A percentile compares a stretch with the other conserved stretches of the same genome.
These are phyloP conservation scores for Epinephelus moara DNA, from an alignment of 2,113 vertebrate genomes.

Conservation along the genomic window DNA sequence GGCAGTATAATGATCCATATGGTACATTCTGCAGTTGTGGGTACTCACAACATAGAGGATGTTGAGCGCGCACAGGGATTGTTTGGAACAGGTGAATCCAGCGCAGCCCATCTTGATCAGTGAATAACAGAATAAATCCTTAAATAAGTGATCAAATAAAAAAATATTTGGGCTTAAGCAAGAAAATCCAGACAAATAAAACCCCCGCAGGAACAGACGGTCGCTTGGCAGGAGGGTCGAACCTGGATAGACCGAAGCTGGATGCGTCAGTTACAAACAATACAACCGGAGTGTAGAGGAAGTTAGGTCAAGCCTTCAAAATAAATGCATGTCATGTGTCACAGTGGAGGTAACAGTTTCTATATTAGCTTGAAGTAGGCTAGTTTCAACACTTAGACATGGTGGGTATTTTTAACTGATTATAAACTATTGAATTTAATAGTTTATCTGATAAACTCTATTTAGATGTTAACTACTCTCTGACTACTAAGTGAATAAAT, in stretches of 20 bases:
- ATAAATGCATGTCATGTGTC: neutral
- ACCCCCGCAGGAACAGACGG: neutral
- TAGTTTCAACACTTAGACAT: too few species aligned
- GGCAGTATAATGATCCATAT: constrained; percentile 53
- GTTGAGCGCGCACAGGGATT: constrained; percentile 83
- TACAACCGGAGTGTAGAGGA: neutral
- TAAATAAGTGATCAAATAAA: accelerated
- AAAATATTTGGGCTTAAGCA: neutral
- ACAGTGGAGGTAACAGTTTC: neutral
- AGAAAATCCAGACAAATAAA: neutral
- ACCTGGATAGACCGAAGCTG: constrained; percentile 1
- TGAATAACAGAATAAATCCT: neutral
- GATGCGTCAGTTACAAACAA: neutral
- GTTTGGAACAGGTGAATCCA: constrained; percentile 85
- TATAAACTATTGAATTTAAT: too few species aligned
- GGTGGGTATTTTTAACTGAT: too few species aligned
- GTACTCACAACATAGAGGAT: constrained; percentile 85
- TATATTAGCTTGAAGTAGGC: neutral
- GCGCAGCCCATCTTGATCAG: constrained; percentile 75
- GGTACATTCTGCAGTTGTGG: constrained; percentile 16
- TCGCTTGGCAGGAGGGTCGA: constrained; percentile 5
- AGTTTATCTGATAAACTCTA: too few species aligned
- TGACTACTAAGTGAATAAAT: too few species aligned
- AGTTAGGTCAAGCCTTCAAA: neutral
- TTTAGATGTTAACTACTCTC: too few species aligned